Evolutionary conservation across 2,797 vertebrate genomes (phyloP), one percentile per base, ranked within the genome.

Genomic region (Etheostoma nigrum): DNA sequence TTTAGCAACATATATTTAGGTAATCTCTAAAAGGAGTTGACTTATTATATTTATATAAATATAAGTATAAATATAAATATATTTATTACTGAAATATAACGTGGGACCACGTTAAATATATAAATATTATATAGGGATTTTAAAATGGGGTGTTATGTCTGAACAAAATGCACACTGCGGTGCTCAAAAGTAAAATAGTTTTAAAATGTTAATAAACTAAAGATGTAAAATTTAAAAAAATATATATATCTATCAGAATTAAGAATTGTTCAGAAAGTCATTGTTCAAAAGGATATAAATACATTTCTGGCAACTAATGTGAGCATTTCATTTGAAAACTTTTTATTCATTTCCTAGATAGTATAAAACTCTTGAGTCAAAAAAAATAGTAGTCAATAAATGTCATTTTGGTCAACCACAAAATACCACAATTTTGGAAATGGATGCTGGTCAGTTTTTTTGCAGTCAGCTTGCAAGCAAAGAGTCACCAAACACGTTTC

Each of bases 401-500:
- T 4, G 30, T 62, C 0, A 21, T 49, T 16, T 10, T 6, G 11
- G 4, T 52, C 1, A 0, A 8, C 7, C 27, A 1, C 1, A 19
- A 5, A 30, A 30, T 30, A 5, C 30, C 30, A 30, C 71, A 45
- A 6, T 74, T 49, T 51, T 13, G 1, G 16, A 21, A 33, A 67
- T 13, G 12, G 8, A 44, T 30, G 21, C 23, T 27, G n/a, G 2
- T 76, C 58, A 27, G 23, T n/a, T 23, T 11, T 40, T 62, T 13
- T 25, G 3, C 48, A 0, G 27, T 76, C 77, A 96, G 81, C 94
- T 94, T 2, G 95, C 76, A 9, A 96, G 90, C 27, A 93, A 84
- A 42, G 95, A 92, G 18, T 98, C 97, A 4, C 95, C 95, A 21
- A 97, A 98, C 61, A 98, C 96, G 0, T 96, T 97, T 90, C 96